Percentiles rank a stretch among this genome's conserved stretches.
Evolutionary conservation across 2,888 invertebrate genomes (phyloP).

Genomic region (Coecobrya sp.): DNA sequence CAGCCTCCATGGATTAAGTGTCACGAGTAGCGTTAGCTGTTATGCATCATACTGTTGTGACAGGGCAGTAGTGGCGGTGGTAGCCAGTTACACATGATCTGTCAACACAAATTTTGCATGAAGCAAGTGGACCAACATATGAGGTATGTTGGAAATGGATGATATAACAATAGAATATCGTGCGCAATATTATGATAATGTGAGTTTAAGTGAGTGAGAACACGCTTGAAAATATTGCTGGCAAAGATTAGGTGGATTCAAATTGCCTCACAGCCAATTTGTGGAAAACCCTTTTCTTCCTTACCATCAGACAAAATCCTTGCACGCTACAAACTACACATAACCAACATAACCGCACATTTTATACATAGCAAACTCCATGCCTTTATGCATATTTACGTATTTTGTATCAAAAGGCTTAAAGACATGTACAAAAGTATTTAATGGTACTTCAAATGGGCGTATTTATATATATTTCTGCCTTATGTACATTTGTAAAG

Average conservation of each 20-base stretch:
- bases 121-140: not conserved
- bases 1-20: not conserved
- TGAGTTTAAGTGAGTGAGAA: conserved; percentile 35
- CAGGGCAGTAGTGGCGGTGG: not conserved
- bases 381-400: not conserved
- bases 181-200: conserved; percentile 13
- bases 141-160: not conserved
- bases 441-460: not conserved
- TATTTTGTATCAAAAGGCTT: not conserved
- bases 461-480: not conserved
- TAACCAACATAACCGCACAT: conserved; percentile 4
- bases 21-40: not conserved
- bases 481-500: too few relatives aligned
- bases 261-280: conserved; percentile 55
- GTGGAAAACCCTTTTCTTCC: conserved; percentile 5
- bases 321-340: not conserved
- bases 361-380: not conserved
- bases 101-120: conserved; percentile 25
- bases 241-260: conserved; percentile 26
- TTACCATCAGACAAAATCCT: not conserved
- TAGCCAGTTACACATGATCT: conserved; percentile 44
- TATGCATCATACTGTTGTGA: conserved; percentile 2
- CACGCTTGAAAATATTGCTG: conserved; percentile 19
- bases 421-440: not conserved
- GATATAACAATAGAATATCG: not conserved